phyloP scores from a whole-genome alignment of 53 echinoderm and acorn worm species.

The Astropecten irregularis region DNA sequence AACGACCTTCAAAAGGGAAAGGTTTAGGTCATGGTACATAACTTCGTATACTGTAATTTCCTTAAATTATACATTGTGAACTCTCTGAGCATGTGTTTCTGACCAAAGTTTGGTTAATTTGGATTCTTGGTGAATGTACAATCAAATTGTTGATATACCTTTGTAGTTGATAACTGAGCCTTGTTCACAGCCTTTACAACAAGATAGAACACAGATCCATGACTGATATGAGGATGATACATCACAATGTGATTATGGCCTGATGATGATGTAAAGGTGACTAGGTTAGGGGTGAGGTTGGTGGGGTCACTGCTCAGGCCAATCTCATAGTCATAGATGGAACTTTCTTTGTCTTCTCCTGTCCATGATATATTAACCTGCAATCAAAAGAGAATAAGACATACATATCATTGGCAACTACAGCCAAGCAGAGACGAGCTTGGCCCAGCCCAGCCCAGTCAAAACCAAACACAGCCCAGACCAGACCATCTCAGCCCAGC shows the following conservation, averaged over 20 bases:
- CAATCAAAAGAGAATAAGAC: neutral
- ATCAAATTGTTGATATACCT: no score
- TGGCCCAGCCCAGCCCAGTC: neutral
- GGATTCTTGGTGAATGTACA: no score
- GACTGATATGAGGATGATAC: constrained; percentile 54
- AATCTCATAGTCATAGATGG: constrained; percentile 53
- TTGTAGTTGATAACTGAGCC: constrained; percentile 41
- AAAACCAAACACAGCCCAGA: neutral
- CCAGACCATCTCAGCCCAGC: neutral
- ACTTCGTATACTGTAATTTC: no score
- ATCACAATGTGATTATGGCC: constrained; percentile 36
- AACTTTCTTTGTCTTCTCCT: constrained; percentile 36
- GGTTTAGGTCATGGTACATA: neutral
- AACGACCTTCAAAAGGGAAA: constrained; percentile 3
- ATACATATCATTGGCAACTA: no score
- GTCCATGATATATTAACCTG: constrained; percentile 51
- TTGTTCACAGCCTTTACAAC: constrained; percentile 48
- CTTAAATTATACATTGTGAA: no score
- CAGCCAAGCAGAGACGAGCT: neutral
- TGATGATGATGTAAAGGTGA: constrained; percentile 49
- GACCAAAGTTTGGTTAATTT: no score
- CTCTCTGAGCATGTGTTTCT: no score
- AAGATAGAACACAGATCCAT: constrained; percentile 49
- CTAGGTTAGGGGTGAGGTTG: constrained; percentile 40
- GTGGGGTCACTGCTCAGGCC: constrained; percentile 40